Conservation (phyloP, 2,113 vertebrate genomes). For the Peromyscus polionotus region DNA sequence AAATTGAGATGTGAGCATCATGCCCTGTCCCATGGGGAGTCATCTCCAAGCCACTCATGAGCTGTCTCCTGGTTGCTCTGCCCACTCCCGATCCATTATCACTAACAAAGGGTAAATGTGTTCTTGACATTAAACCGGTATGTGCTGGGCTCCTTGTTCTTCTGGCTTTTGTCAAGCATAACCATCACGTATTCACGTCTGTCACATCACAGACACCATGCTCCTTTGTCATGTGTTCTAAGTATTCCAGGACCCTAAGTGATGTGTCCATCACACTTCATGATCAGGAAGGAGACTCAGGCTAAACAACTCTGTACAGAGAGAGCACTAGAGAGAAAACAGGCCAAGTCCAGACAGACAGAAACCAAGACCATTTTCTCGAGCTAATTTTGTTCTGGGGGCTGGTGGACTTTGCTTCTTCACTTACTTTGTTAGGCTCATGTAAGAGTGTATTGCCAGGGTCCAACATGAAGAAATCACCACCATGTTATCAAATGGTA, state of each 20-base stretch:
- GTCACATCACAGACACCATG: accelerated
- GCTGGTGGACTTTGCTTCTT: neutral
- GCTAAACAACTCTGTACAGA: neutral
- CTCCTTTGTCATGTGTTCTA: neutral
- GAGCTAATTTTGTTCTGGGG: accelerated
- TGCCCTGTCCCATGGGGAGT: accelerated
- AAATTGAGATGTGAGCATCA: conserved; percentile 15
- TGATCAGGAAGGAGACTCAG: neutral
- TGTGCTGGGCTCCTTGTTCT: neutral
- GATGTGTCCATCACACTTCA: neutral
- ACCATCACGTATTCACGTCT: accelerated
- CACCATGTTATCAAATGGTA: neutral
- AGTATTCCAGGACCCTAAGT: neutral
- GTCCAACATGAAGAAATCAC: neutral
- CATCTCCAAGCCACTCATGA: neutral
- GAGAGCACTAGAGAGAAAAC: neutral
- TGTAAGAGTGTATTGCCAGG: neutral
- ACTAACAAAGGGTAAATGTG: neutral
- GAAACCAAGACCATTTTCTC: neutral
- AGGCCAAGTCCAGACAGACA: neutral
- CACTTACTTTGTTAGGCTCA: neutral
- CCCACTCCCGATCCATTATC: neutral
- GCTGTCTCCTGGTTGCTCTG: no score
- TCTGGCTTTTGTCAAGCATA: neutral
- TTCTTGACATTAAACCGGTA: neutral